Evolutionary conservation across 2,888 invertebrate species (phyloP).

Genomic region (Noctuana brunneofusca): DNA sequence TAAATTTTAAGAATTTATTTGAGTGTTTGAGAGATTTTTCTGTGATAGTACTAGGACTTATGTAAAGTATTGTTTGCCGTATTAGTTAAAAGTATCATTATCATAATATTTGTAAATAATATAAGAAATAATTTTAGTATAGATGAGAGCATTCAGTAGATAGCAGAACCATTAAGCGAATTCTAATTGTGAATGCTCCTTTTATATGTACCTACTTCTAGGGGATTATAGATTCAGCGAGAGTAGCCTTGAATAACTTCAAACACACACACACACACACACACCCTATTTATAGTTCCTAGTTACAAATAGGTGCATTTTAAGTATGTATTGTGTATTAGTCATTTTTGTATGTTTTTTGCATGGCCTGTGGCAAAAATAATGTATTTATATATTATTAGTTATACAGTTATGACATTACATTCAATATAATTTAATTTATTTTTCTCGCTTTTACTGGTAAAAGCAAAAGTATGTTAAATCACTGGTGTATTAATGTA

Average conservation of each 20-base stretch:
- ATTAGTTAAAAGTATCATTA: constrained; percentile 28
- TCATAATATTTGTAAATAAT: constrained; percentile 30
- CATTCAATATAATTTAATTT: constrained; percentile 23
- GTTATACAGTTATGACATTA: constrained; percentile 27
- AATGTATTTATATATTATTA: constrained; percentile 22
- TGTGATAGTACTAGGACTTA: constrained; percentile 79
- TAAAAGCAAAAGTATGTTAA: constrained; percentile 22
- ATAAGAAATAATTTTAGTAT: constrained; percentile 10
- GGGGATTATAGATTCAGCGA: constrained; percentile 22
- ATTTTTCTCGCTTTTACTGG: constrained; percentile 26
- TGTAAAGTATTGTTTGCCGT: constrained; percentile 40
- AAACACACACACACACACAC: constrained; percentile 44
- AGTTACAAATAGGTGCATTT: constrained; percentile 77
- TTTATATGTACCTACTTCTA: constrained; percentile 27
- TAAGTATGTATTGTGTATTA: constrained; percentile 49
- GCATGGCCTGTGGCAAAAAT: constrained; percentile 25
- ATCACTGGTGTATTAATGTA: constrained; percentile 28
- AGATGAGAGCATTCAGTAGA: constrained; percentile 18
- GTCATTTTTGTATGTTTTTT: constrained; percentile 37
- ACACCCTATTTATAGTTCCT: constrained; percentile 65
- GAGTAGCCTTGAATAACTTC: constrained; percentile 26
- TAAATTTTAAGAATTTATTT: constrained; percentile 42
- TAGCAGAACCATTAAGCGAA: not conserved
- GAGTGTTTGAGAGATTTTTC: constrained; percentile 71
- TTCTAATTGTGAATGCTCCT: constrained; percentile 28